Base-by-base conservation (phyloP, 1,140 invertebrate genomes). In the Cheumatopsyche charites region DNA sequence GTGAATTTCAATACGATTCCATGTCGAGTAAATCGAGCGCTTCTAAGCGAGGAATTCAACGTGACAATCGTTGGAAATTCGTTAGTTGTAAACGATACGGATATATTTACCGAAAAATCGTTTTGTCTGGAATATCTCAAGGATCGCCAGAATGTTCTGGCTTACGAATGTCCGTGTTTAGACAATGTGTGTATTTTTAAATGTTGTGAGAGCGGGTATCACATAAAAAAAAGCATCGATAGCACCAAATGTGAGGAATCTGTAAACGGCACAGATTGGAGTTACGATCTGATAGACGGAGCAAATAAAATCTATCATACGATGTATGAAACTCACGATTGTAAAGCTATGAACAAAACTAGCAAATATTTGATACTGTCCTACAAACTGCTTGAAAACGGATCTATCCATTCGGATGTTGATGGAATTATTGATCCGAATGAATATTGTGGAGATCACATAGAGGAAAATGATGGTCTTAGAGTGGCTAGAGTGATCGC, bases 401-500 rank as follows among this genome's bases (percentile, higher is more conserved):
- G 66, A 17, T 55, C 23, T 17, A 55, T 68, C 0, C 7, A 23
- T 15, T 55, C 66, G 1, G 15, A 68, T 17, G 19, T 2, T 6
- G 66, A 55, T 41, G 47, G 47, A 5, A 1, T 41, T 1, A 29
- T 68, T 25, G 1, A n/a, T 1, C 13, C 47, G 5, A 19, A 6
- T 4, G 66, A 55, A 2, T 68, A 68, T 23, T 68, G 66, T 15
- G 66, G 66, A 7, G 66, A 68, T 17, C 36, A 55, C 21, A 13
- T 29, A 2, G 1, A 15, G 11, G 15, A 41, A 5, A 11, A 41
- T 12, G 26, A 55, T 25, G 21, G 23, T 4, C 2, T 2, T 4
- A 25, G 2, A 13, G 23, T 12, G 4, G 17, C 19, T 1, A 58
- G 13, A 25, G 13, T 58, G 4, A 5, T 58, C 19, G 55, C 55